phyloP scores from a whole-genome alignment of 2,888 invertebrate genomes.

The Lepidochrysops patricia region DNA sequence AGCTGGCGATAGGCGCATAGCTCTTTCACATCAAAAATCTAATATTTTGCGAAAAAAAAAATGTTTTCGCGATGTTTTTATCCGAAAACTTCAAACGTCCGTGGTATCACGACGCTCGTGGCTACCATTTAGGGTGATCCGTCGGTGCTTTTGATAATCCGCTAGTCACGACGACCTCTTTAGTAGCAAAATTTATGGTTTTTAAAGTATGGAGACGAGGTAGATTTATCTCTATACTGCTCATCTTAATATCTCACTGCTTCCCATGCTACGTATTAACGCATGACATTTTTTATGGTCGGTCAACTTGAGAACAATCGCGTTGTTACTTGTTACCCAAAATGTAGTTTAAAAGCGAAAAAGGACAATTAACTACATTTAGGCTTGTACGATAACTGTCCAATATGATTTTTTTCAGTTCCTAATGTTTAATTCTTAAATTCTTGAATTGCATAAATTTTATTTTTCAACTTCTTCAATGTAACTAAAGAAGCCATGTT shows the following conservation, averaged over 20 bases:
- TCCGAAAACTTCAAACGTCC: slow-evolving; percentile 16
- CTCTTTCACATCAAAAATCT: no score
- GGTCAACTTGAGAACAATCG: neutral
- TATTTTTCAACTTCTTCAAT: no score
- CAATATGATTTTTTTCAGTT: no score
- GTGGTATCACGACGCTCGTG: slow-evolving; percentile 25
- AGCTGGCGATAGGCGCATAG: no score
- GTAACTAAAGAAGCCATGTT: no score
- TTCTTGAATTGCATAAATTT: no score
- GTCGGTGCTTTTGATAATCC: slow-evolving; percentile 31
- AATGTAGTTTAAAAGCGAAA: no score
- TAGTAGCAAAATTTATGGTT: slow-evolving; percentile 31
- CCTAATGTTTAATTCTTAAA: no score
- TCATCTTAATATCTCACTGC: slow-evolving; percentile 24
- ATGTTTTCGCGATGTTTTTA: neutral
- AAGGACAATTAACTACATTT: no score
- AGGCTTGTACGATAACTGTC: no score
- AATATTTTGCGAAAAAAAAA: neutral
- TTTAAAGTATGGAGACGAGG: slow-evolving; percentile 29
- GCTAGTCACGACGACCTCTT: slow-evolving; percentile 30
- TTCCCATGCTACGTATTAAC: slow-evolving; percentile 10
- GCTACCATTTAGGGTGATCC: slow-evolving; percentile 31
- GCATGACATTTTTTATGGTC: neutral
- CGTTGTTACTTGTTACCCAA: no score
- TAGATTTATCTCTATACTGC: slow-evolving; percentile 15